These are phyloP conservation scores for Nasonovia ribisnigri DNA, from an alignment of 2,888 invertebrate genomes.

Conservation along the genomic window DNA sequence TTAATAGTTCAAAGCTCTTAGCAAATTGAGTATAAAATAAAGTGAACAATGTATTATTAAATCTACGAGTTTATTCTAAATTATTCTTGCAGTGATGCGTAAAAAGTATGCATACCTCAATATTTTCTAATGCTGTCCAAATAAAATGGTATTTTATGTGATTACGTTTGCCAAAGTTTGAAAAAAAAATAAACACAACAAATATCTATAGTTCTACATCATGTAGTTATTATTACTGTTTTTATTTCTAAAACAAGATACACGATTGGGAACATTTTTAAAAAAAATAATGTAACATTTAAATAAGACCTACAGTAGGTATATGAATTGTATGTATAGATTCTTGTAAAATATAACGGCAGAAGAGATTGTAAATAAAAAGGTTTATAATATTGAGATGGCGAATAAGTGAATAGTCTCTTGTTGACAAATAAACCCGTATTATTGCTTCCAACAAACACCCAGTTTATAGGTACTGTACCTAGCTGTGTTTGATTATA, in stretches of 20 bases:
- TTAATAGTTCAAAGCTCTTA: neutral
- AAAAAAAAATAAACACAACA: neutral
- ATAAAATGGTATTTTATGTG: neutral
- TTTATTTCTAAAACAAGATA: neutral
- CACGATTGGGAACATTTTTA: neutral
- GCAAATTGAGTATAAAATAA: neutral
- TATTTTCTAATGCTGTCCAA: neutral
- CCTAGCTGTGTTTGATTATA: neutral
- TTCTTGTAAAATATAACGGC: neutral
- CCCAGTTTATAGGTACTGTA: neutral
- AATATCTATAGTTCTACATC: neutral
- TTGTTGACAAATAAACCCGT: neutral
- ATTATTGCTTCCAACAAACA: neutral
- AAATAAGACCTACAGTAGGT: neutral
- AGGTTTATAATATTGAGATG: neutral
- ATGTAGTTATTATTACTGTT: neutral
- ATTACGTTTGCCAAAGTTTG: neutral
- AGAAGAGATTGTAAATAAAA: neutral
- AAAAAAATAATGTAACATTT: neutral
- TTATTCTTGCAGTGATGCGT: neutral
- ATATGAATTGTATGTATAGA: neutral
- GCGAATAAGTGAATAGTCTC: neutral
- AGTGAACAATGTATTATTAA: neutral
- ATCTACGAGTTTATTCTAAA: neutral
- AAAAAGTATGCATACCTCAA: neutral